Conservation (phyloP, 2,888 invertebrate genomes). For the Hermodice carunculata region DNA sequence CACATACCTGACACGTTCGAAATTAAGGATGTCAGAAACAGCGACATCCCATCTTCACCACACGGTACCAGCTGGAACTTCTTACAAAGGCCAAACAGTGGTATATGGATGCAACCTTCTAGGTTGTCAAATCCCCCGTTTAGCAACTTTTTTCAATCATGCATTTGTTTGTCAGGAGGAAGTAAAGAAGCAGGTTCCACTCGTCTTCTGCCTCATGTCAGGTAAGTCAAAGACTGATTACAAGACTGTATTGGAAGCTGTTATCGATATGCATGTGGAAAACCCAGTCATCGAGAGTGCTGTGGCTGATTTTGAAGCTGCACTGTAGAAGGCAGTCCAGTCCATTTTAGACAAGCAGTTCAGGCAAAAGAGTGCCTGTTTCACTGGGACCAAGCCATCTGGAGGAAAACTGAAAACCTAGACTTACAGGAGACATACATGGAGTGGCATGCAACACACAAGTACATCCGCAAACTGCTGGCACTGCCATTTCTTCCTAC, state of each 20-base stretch:
- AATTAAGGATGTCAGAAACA: neutral
- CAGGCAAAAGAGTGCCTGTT: neutral
- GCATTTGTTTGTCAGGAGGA: constrained; percentile 12
- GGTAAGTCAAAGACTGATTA: constrained; percentile 18
- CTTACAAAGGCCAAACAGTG: constrained; percentile 16
- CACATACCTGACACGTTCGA: constrained; percentile 7
- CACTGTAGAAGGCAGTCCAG: constrained; percentile 12
- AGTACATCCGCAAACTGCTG: neutral
- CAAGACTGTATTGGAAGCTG: constrained; percentile 1
- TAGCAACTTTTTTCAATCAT: constrained; percentile 23
- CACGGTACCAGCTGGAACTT: neutral
- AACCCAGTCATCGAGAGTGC: neutral
- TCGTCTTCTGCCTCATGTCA: constrained; percentile 22
- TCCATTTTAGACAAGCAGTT: neutral
- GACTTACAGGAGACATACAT: neutral
- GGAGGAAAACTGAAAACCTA: neutral
- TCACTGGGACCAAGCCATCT: constrained; percentile 8
- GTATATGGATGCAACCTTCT: constrained; percentile 30
- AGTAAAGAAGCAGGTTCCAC: constrained; percentile 24
- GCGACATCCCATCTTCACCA: constrained; percentile 24
- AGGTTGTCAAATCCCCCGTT: constrained; percentile 23
- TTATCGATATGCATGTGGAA: neutral
- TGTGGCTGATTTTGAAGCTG: constrained; percentile 14
- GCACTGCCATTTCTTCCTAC: constrained; percentile 9
- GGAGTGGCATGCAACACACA: neutral